Conservation (phyloP, 2,888 invertebrate species). For the Dendrolimus houi region DNA sequence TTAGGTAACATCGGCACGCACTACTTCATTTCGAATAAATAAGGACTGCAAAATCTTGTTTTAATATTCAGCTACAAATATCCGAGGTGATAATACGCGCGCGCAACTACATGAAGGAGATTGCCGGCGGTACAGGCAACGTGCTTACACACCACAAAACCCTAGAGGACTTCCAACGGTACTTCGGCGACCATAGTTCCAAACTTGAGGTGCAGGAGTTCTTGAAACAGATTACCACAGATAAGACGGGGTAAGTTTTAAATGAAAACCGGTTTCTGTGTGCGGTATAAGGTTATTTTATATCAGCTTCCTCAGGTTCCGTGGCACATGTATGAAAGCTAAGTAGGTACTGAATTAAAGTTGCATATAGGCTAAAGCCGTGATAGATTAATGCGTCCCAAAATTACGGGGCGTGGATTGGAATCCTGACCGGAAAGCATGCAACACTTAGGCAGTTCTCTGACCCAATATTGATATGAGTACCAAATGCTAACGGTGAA, state of each 20-base stretch:
- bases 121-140: conserved; percentile 91
- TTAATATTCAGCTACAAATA: conserved; percentile 87
- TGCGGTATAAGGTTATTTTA: too few relatives aligned
- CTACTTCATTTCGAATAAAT: neutral
- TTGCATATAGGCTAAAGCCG: too few relatives aligned
- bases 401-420: too few relatives aligned
- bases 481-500: too few relatives aligned
- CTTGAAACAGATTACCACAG: conserved; percentile 93
- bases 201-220: conserved; percentile 91
- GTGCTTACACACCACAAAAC: conserved; percentile 91
- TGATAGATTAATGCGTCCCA: too few relatives aligned
- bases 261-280: too few relatives aligned
- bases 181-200: conserved; percentile 85
- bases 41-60: neutral
- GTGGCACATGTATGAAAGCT: too few relatives aligned
- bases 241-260: conserved; percentile 89
- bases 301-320: too few relatives aligned
- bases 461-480: too few relatives aligned
- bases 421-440: too few relatives aligned
- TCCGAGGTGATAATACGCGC: conserved; percentile 98
- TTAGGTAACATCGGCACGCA: neutral
- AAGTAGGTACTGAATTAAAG: too few relatives aligned
- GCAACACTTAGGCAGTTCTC: too few relatives aligned
- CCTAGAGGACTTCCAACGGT: conserved; percentile 90
- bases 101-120: conserved; percentile 94